Percentiles rank a stretch among this genome's conserved stretches.
These are phyloP conservation scores for Philereme vetulata DNA, from an alignment of 2,888 invertebrate species.

Conservation along the genomic window DNA sequence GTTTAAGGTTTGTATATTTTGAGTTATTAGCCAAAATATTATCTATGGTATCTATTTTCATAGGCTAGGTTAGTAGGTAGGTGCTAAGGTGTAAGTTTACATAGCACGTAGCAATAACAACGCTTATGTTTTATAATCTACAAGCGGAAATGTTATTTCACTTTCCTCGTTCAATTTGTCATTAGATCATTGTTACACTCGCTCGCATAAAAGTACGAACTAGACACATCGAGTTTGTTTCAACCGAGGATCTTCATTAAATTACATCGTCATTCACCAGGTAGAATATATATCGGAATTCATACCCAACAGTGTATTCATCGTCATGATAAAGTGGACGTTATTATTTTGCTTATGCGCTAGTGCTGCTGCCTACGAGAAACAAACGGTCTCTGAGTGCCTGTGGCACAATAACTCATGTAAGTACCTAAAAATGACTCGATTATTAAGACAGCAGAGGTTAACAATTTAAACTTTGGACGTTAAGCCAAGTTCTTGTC, in stretches of 20 bases:
- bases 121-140: slow-evolving; percentile 16
- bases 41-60: too few species aligned
- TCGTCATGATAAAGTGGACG: slow-evolving; percentile 47
- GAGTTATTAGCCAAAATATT: too few species aligned
- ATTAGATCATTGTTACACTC: background rate
- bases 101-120: slow-evolving; percentile 17
- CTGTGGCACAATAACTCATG: slow-evolving; percentile 63
- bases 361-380: slow-evolving; percentile 45
- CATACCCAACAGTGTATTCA: background rate
- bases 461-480: slow-evolving; percentile 24
- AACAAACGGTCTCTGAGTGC: slow-evolving; percentile 44
- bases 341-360: slow-evolving; percentile 44
- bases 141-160: slow-evolving; percentile 20
- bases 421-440: slow-evolving; percentile 48
- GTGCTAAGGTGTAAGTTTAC: background rate
- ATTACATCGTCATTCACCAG: background rate
- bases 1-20: too few species aligned
- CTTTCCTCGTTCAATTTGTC: background rate
- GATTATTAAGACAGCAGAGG: slow-evolving; percentile 26
- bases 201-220: slow-evolving; percentile 17
- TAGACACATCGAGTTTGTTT: slow-evolving; percentile 10
- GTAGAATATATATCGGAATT: too few species aligned
- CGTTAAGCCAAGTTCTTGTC: slow-evolving; percentile 34
- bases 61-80: too few species aligned
- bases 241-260: background rate